Evolutionary conservation across 2,113 vertebrate species (phyloP).

Genomic region (Rattus rattus): DNA sequence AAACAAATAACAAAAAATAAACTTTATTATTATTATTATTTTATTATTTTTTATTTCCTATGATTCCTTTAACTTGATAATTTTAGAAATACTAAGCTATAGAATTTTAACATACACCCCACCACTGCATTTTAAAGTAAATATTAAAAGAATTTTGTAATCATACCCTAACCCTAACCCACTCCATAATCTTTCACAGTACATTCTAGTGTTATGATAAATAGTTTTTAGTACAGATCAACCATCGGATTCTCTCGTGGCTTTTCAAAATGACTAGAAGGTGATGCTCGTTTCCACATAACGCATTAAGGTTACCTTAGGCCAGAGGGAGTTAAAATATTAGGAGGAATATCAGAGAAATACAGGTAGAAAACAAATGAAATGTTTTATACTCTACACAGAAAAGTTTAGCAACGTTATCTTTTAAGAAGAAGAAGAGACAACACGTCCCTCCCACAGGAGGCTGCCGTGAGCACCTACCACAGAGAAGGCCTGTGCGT

Average conservation of each 20-base stretch:
- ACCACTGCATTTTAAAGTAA: background rate
- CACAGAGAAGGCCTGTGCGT: constrained; percentile 98
- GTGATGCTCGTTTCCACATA: background rate
- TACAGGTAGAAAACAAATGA: background rate
- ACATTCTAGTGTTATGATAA: background rate
- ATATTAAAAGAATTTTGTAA: background rate
- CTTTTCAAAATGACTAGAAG: constrained; percentile 46
- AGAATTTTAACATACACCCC: fast-evolving
- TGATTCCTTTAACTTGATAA: background rate
- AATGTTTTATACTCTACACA: background rate
- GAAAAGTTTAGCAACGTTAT: background rate
- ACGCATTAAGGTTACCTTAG: background rate
- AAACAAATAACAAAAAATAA: background rate
- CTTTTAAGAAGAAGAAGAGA: constrained; percentile 6
- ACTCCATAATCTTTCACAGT: background rate
- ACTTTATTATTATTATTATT: no score
- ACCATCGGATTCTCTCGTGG: background rate
- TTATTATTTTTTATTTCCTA: background rate
- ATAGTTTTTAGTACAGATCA: constrained; percentile 9
- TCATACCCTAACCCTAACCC: background rate
- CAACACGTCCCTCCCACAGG: background rate
- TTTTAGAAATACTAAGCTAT: background rate
- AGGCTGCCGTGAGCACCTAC: constrained; percentile 84
- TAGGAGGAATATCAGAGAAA: background rate
- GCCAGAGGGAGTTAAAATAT: background rate